These are phyloP conservation scores for Zaprionus nigranus DNA, from an alignment of 1,140 invertebrate genomes.

Conservation along the genomic window DNA sequence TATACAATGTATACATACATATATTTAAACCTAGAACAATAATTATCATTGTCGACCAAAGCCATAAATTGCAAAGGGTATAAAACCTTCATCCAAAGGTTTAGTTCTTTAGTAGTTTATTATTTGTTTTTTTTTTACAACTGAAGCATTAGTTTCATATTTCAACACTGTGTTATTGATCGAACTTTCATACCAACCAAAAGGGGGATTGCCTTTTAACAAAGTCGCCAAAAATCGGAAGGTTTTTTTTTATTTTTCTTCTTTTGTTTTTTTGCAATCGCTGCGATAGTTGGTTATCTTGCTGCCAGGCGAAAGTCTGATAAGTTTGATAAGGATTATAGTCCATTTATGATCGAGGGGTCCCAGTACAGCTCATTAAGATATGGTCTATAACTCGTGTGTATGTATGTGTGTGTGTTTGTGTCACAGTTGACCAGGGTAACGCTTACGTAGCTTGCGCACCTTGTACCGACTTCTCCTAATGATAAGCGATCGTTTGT, in stretches of 20 bases:
- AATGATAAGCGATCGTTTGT: conserved; percentile 14
- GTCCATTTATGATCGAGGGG: conserved; percentile 28
- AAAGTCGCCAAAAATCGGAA: neutral
- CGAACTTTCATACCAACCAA: neutral
- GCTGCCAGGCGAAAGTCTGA: conserved; percentile 44
- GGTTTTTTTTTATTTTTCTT: no score
- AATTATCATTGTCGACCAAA: no score
- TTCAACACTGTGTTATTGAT: neutral
- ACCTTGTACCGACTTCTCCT: conserved; percentile 15
- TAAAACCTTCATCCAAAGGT: neutral
- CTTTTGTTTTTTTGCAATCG: neutral
- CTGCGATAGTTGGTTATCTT: conserved; percentile 34
- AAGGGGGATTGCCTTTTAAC: neutral
- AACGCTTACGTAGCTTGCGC: conserved; percentile 9
- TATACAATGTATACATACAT: neutral
- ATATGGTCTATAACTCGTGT: conserved; percentile 6
- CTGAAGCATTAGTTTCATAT: neutral
- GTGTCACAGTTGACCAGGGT: conserved; percentile 26
- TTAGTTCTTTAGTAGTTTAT: neutral
- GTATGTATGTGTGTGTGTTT: neutral
- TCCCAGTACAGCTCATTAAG: conserved; percentile 12
- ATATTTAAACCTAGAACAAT: no score
- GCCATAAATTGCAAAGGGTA: neutral
- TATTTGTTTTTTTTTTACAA: neutral
- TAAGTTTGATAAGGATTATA: conserved; percentile 42